Evolutionary conservation across 2,113 vertebrate genomes (phyloP).

Genomic region (Oncorhynchus gorbuscha): DNA sequence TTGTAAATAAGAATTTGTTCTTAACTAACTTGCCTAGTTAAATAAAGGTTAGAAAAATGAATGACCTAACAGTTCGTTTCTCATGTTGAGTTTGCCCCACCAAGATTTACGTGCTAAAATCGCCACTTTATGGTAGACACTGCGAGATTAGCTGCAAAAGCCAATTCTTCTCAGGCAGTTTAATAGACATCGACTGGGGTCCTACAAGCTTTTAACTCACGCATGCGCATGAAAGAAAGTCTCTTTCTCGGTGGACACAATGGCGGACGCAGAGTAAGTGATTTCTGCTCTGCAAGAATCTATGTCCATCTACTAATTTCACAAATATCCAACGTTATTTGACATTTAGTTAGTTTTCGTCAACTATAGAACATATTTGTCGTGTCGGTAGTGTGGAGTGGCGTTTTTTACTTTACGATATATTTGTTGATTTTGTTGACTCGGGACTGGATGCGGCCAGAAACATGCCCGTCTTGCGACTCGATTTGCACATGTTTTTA

Average conservation of each 20-base stretch:
- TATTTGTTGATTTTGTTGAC: not conserved
- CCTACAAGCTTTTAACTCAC: conserved; percentile 41
- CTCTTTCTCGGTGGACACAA: conserved; percentile 83
- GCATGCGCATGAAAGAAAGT: conserved; percentile 47
- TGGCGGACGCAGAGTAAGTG: conserved; percentile 87
- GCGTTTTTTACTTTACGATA: not conserved
- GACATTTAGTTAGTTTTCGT: not conserved
- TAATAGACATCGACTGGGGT: conserved; percentile 16
- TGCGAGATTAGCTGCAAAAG: no score
- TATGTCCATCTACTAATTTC: conserved; percentile 48
- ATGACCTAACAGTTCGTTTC: no score
- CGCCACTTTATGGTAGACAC: no score
- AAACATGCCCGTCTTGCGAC: not conserved
- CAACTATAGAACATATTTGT: not conserved
- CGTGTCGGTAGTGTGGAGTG: not conserved
- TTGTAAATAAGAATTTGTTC: no score
- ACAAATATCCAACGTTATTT: not conserved
- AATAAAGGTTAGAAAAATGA: no score
- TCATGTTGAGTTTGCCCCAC: no score
- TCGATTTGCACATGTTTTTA: not conserved
- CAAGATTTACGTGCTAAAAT: no score
- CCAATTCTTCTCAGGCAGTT: conserved; percentile 11
- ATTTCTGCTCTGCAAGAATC: conserved; percentile 37
- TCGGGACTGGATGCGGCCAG: not conserved
- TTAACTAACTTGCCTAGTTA: no score